Base-by-base conservation (phyloP, 1,140 invertebrate genomes). In the Zaprionus inermis region DNA sequence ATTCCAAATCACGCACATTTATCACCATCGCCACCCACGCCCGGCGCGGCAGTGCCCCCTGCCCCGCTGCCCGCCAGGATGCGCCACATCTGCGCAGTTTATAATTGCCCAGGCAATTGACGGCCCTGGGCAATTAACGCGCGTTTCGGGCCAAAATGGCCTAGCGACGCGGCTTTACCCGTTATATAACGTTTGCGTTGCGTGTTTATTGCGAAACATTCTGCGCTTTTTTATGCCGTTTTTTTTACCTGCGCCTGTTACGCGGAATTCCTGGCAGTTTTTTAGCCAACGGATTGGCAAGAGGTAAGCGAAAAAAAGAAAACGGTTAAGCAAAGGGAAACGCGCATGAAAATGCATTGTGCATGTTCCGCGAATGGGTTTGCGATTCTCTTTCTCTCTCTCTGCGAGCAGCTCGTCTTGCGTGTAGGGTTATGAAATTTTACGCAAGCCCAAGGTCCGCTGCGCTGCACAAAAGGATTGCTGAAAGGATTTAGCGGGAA, bases 1-100 rank as follows among this genome's bases (percentile, higher is more conserved):
- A 89, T 89, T 89, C 78, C 77, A 89, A 89, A 89, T 89, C 84
- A 89, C 84, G 85, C 84, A 84, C 84, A 89, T 89, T 89, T 89
- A 89, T 89, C 83, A 82, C 60, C 60, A 58, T 16, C 60, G 71
- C 63, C 60, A 71, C 63, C 49, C 81, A 72, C 76, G 63, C 72
- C 12, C 10, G 24, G 24, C 24, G 9, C 22, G 2, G 14, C 46
- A 32, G 30, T 5, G 20, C 38, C 30, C 9, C 9, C 32, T 32
- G 20, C 51, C 7, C 49, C 20, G 11, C 18, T 28, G 24, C 18
- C 44, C 11, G 38, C 38, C 36, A 52, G 59, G 55, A 76, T 66
- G 75, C 56, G 81, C 64, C 83, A 72, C 84, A 89, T 89, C 84
- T 89, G 85, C 81, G 72, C 69, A 30, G 57, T 89, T 90, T 90